These are phyloP conservation scores for Ormyrus labotus DNA, from an alignment of 2,888 invertebrate genomes.

Conservation along the genomic window DNA sequence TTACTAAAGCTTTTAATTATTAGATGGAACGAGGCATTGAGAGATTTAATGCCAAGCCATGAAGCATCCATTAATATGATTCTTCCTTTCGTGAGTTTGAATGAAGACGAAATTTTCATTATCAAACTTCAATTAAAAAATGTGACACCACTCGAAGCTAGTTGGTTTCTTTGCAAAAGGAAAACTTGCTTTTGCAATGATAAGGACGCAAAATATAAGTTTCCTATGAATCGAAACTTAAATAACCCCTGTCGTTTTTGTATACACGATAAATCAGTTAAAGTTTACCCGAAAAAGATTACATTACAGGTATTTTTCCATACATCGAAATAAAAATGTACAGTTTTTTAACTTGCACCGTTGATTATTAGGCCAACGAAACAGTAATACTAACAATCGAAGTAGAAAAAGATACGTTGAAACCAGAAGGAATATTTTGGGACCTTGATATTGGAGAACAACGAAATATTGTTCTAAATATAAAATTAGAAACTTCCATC, in stretches of 20 bases:
- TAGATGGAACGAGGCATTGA: conserved; percentile 45
- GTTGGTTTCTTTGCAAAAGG: conserved; percentile 31
- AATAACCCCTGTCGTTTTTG: conserved; percentile 35
- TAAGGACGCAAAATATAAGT: background rate
- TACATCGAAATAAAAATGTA: background rate
- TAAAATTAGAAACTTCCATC: conserved; percentile 66
- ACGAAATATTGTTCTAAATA: conserved; percentile 68
- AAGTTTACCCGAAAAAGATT: conserved; percentile 32
- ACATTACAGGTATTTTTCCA: conserved; percentile 28
- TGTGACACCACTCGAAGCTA: conserved; percentile 8
- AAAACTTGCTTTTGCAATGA: conserved; percentile 45
- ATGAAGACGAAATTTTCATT: conserved; percentile 40
- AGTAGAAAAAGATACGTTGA: conserved; percentile 67
- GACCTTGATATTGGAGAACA: conserved; percentile 69
- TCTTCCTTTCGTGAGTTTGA: conserved; percentile 28
- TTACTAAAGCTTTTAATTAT: conserved; percentile 5
- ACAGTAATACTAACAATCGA: conserved; percentile 66
- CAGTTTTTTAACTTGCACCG: background rate
- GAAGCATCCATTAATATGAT: conserved; percentile 40
- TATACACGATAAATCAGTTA: conserved; percentile 32
- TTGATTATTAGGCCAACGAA: conserved; percentile 50
- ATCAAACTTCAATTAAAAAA: conserved; percentile 49
- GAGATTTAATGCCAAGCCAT: conserved; percentile 37
- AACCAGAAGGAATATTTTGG: conserved; percentile 70
- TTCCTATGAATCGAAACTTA: background rate